These are phyloP conservation scores for Agrypnia vestita DNA, from an alignment of 1,140 invertebrate species.

Conservation along the genomic window DNA sequence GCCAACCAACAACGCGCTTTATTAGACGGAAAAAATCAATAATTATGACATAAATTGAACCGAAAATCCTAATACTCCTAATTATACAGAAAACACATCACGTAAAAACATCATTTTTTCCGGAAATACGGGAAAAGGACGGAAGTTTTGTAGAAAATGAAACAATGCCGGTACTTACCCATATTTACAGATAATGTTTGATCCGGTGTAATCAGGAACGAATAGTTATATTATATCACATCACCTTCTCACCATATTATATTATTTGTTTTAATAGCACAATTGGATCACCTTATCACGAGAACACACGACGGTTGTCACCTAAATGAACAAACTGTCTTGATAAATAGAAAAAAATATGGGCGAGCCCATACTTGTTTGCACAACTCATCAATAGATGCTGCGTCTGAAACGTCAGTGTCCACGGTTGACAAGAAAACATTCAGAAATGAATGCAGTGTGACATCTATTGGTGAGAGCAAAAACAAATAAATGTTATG, in stretches of 20 bases:
- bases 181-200: constrained; percentile 11
- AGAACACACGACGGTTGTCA: constrained; percentile 48
- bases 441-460: not conserved
- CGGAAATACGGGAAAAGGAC: constrained; percentile 16
- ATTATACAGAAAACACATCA: not conserved
- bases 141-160: constrained; percentile 26
- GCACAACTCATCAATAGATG: constrained; percentile 50
- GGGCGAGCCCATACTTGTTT: constrained; percentile 53
- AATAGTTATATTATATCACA: constrained; percentile 22
- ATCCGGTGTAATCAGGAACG: constrained; percentile 33
- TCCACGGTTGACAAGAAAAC: constrained; percentile 42
- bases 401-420: constrained; percentile 51
- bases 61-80: not conserved
- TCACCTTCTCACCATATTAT: constrained; percentile 54
- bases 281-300: constrained; percentile 40
- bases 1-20: constrained; percentile 30
- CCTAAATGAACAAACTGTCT: constrained; percentile 41
- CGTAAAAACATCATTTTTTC: constrained; percentile 7
- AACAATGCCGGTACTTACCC: constrained; percentile 50
- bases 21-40: constrained; percentile 41
- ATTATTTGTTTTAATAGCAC: constrained; percentile 40
- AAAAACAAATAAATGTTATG: not conserved
- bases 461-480: constrained; percentile 21
- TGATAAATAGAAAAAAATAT: constrained; percentile 49
- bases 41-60: constrained; percentile 47